These are phyloP conservation scores for Myiotriccus ornatus DNA, from an alignment of 2,797 vertebrate genomes.

Conservation along the genomic window DNA sequence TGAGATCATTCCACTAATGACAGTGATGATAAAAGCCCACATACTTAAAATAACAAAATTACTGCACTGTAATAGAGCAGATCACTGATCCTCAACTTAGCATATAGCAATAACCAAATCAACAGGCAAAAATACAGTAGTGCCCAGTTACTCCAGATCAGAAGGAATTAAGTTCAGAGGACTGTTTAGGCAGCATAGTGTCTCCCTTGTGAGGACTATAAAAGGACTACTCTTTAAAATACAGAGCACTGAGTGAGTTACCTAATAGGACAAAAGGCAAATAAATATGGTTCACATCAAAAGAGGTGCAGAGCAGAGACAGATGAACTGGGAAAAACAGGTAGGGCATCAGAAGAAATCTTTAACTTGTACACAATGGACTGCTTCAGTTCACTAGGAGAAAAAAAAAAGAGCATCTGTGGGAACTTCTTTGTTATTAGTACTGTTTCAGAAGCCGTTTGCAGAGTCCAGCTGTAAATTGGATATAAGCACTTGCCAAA, in stretches of 20 bases:
- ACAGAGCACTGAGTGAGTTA: rapidly evolving
- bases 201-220: neutral
- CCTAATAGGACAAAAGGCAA: slow-evolving; percentile 5
- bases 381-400: neutral
- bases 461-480: slow-evolving; percentile 15
- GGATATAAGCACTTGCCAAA: slow-evolving; percentile 41
- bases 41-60: neutral
- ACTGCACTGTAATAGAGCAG: neutral
- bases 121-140: neutral
- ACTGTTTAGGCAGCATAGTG: neutral
- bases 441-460: neutral
- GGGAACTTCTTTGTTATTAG: neutral
- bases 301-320: neutral
- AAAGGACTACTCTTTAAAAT: neutral
- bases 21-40: neutral
- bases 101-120: neutral
- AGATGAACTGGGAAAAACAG: neutral
- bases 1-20: neutral
- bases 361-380: neutral
- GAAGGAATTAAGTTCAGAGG: neutral
- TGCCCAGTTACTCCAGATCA: neutral
- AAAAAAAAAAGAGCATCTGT: neutral
- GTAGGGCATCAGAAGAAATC: neutral
- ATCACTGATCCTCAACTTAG: neutral
- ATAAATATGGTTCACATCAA: neutral